phyloP scores from a whole-genome alignment of 1,140 invertebrate species.

The Sinonovacula constricta region DNA sequence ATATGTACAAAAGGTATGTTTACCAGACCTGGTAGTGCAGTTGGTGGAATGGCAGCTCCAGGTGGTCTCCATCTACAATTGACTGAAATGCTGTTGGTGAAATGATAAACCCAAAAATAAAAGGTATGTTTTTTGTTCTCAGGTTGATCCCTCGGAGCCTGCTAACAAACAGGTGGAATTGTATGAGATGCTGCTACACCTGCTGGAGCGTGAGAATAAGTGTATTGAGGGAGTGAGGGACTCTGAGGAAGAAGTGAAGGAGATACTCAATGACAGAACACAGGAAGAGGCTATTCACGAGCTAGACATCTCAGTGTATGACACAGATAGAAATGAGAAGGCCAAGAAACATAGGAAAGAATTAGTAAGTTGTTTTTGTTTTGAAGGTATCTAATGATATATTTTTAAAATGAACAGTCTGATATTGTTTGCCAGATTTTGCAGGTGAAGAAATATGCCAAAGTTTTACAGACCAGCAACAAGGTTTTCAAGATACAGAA shows the following conservation, averaged over 20 bases:
- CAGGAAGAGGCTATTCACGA: conserved; percentile 75
- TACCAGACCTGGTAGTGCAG: no score
- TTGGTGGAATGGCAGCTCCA: no score
- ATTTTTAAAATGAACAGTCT: no score
- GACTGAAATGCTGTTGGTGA: no score
- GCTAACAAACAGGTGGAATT: conserved; percentile 76
- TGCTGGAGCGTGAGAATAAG: conserved; percentile 74
- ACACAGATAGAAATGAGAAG: conserved; percentile 79
- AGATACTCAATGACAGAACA: conserved; percentile 73
- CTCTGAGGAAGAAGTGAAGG: conserved; percentile 77
- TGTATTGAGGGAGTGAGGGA: conserved; percentile 71
- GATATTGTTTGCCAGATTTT: no score
- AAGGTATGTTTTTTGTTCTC: conserved; percentile 31
- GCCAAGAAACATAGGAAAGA: conserved; percentile 77
- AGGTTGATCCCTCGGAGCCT: conserved; percentile 73
- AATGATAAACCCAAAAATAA: no score
- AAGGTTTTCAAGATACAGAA: no score
- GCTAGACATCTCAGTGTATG: conserved; percentile 78
- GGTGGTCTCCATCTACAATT: no score
- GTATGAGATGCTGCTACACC: conserved; percentile 73
- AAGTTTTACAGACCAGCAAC: no score
- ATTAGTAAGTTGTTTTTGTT: conserved; percentile 77
- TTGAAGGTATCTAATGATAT: no score
- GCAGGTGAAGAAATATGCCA: no score
- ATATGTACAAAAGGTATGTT: no score